Base-by-base conservation (phyloP, 1,140 invertebrate species). In the Lepidurus apus region DNA sequence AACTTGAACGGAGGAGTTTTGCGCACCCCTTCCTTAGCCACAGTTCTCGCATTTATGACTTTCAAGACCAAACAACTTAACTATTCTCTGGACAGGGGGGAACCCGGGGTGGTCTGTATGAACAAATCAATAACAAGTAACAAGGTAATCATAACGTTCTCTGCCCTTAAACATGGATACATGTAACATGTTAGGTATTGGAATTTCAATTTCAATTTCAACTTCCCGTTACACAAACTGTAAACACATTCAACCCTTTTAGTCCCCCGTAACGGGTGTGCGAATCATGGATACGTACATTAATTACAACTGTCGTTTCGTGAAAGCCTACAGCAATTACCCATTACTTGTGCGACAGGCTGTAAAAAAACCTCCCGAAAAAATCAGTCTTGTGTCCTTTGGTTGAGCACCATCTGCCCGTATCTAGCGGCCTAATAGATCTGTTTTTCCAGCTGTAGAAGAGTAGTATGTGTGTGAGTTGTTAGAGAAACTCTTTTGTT, bases 111-210 rank as follows among this genome's bases (percentile, higher is more conserved):
- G 6, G 17, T 21, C 21, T 65, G 21, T 65, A 65, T n/a, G 53
- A 34, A 65, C 53, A 65, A 65, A 65, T 65, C 53, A 65, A 65
- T 65, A 65, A 13, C 53, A 65, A 65, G 53, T 65, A n/a, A 65
- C 53, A 65, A 65, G 53, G 21, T 65, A 65, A 65, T 65, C 53
- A 65, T 7, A 65, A 65, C 21, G 17, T 65, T 65, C 53, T 21
- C 53, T n/a, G 53, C 53, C 53, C 53, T 34, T 34, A 34, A 34
- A 65, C 53, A 17, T 65, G 34, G 34, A 34, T 34, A 3, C 34
- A 34, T 34, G 34, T 34, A 4, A 34, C 34, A 34, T 3, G 34
- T 34, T 34, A 4, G 34, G 34, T 34, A 4, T 34, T 3, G 34
- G 34, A 34, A 34, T 34, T 34, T 34, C 34, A 4, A 34, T 34